Evolutionary conservation across 2,888 invertebrate genomes (phyloP).

Genomic region (Meliscaeva auricollis): DNA sequence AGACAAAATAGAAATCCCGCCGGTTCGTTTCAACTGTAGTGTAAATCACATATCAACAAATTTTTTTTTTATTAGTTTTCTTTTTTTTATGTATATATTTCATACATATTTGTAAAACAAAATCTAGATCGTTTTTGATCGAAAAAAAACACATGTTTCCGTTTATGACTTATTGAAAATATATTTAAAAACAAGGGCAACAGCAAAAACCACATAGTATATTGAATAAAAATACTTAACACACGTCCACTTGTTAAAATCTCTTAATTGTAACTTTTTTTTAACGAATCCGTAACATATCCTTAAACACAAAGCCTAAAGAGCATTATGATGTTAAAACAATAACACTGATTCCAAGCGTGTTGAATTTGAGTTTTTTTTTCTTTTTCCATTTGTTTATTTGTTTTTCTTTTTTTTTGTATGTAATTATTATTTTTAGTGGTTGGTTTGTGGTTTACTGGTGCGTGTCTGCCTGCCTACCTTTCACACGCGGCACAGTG

Average conservation of each 20-base stretch:
- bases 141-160: too few species aligned
- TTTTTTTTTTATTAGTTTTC: too few species aligned
- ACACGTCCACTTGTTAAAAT: neutral
- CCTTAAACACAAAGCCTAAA: neutral
- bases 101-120: too few species aligned
- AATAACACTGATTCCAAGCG: constrained; percentile 50
- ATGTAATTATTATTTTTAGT: constrained; percentile 44
- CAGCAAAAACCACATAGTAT: too few species aligned
- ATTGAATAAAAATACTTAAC: too few species aligned
- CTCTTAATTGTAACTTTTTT: neutral
- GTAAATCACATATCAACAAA: too few species aligned
- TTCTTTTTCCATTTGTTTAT: neutral
- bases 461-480: constrained; percentile 68
- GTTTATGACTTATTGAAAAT: too few species aligned
- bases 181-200: too few species aligned
- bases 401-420: constrained; percentile 25
- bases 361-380: constrained; percentile 37
- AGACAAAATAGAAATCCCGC: too few species aligned
- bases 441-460: constrained; percentile 72
- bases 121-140: too few species aligned
- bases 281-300: neutral
- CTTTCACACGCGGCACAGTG: constrained; percentile 54
- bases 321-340: constrained; percentile 27
- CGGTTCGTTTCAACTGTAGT: too few species aligned
- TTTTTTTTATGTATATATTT: too few species aligned